Base-by-base conservation (phyloP, 2,888 invertebrate species). In the Stegana nigrithorax region DNA sequence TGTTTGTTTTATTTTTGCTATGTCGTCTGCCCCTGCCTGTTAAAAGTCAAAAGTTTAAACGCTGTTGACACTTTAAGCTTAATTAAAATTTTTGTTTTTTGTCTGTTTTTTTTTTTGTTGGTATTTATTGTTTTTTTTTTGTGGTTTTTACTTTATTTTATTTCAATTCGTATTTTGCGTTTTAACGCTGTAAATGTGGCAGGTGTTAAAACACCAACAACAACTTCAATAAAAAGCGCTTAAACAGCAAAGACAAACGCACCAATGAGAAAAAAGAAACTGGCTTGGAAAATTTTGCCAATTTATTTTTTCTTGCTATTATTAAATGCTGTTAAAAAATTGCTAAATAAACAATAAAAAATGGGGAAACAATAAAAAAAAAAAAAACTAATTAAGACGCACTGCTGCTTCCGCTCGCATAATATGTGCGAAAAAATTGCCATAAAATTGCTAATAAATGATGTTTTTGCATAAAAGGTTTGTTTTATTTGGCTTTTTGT, bases 41-140 rank as follows among this genome's bases (percentile, higher is more conserved):
- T n/a, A 68, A 69, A 65, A 73, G 73, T 73, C 73, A 72, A 73
- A 73, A 70, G 73, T 73, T 55, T 72, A 74, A 74, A 74, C 69
- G 66, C 50, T 69, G 70, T 72, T 73, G 74, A 74, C 72, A 72
- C 72, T 73, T 71, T 63, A 23, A 36, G 64, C 62, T 73, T 71
- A 69, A 72, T 69, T 71, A 63, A 64, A 62, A 60, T 51, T 26
- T 25, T 50, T 50, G 39, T 39, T 39, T 62, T 50, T 59, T 65
- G n/a, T n/a, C 60, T 60, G 39, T 59, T 17, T 12, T 32, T 32
- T 32, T n/a, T 60, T 57, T 27, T 51, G 14, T 14, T 45, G 17
- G 45, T 23, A 23, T 19, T 45, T 32, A 12, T 6, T 32, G 32
- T 32, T 32, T 6, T 12, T 32, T 6, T 32, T 32, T 32, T 32